Evolutionary conservation across 1,140 invertebrate species (phyloP).

Genomic region (Drosophila kohkoa): DNA sequence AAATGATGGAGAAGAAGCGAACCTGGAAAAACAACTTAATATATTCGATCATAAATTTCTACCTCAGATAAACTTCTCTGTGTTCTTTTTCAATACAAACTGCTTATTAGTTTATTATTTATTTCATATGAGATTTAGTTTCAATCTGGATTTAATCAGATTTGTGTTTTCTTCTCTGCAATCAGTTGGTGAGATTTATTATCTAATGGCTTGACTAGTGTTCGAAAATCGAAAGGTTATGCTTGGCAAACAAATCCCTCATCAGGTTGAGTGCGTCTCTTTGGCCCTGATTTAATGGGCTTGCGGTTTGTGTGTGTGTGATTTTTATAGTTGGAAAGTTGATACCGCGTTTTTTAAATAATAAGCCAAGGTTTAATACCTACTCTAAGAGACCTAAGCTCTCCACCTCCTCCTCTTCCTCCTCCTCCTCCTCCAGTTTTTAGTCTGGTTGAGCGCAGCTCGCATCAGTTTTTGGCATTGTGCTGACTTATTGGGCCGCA

Average conservation of each 20-base stretch:
- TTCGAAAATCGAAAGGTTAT: conserved; percentile 35
- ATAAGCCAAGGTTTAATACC: conserved; percentile 32
- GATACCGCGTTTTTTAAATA: conserved; percentile 16
- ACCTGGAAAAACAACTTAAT: too few relatives aligned
- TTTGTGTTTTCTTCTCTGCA: neutral
- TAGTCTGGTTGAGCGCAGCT: neutral
- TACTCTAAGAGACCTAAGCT: neutral
- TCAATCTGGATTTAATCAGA: neutral
- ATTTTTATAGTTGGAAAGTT: conserved; percentile 52
- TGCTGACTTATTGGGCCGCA: conserved; percentile 65
- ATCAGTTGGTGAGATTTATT: conserved; percentile 4
- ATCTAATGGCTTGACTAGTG: neutral
- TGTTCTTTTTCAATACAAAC: too few relatives aligned
- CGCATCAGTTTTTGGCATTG: conserved; percentile 47
- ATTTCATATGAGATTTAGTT: neutral
- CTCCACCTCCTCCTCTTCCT: neutral
- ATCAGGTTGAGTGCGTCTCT: conserved; percentile 1
- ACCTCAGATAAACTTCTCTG: too few relatives aligned
- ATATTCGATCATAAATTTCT: too few relatives aligned
- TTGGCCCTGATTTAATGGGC: conserved; percentile 38
- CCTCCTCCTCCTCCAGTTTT: neutral
- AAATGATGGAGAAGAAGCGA: too few relatives aligned
- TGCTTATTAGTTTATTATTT: too few relatives aligned
- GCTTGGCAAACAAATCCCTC: conserved; percentile 13
- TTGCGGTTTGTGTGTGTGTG: conserved; percentile 14